phyloP scores from a whole-genome alignment of 2,797 vertebrate genomes.

The Setipinna tenuifilis region DNA sequence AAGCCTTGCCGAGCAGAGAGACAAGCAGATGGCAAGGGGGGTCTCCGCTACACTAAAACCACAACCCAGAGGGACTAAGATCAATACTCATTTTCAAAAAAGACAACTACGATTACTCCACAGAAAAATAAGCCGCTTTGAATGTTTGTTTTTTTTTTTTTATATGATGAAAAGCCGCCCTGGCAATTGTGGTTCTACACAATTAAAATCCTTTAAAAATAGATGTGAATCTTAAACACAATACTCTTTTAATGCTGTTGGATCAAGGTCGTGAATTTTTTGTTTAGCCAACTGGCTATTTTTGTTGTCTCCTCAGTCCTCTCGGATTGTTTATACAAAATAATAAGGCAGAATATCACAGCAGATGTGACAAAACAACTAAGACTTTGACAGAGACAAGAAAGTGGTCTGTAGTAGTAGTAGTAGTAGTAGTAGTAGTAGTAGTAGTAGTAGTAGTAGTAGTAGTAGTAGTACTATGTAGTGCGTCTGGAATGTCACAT shows the following conservation, averaged over 20 bases:
- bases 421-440: too few species aligned
- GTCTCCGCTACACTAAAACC: neutral
- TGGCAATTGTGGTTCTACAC: neutral
- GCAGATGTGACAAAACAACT: too few species aligned
- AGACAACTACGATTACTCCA: neutral
- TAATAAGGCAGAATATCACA: too few species aligned
- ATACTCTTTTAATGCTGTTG: neutral
- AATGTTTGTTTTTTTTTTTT: neutral
- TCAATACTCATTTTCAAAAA: slow-evolving; percentile 14
- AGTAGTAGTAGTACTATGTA: too few species aligned
- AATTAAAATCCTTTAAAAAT: slow-evolving; percentile 1
- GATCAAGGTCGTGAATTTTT: neutral
- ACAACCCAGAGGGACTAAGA: neutral
- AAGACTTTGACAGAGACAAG: too few species aligned
- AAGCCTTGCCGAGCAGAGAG: neutral
- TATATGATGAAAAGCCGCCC: neutral
- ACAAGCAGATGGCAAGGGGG: neutral
- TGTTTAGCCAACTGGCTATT: neutral
- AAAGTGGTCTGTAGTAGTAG: too few species aligned
- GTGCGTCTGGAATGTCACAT: too few species aligned
- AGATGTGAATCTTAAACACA: neutral
- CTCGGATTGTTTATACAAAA: neutral
- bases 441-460: too few species aligned
- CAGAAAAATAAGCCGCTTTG: neutral
- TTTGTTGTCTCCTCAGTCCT: neutral